Percentiles rank a stretch among this genome's conserved stretches.
These are phyloP conservation scores for Erebia epiphron DNA, from an alignment of 2,888 invertebrate genomes.

Conservation along the genomic window DNA sequence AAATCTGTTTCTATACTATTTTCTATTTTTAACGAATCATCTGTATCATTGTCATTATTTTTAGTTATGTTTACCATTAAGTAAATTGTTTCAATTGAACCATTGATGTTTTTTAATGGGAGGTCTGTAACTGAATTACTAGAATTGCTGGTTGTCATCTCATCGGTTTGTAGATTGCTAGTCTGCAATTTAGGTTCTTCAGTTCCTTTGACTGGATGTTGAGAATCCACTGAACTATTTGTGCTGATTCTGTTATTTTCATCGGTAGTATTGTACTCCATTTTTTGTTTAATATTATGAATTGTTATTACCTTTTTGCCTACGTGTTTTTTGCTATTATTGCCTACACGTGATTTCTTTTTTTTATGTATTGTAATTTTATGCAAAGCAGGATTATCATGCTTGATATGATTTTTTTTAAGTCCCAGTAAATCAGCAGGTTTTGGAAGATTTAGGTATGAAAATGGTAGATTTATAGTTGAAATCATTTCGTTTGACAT, in stretches of 20 bases:
- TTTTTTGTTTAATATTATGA: slow-evolving; percentile 58
- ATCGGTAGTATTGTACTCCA: slow-evolving; percentile 46
- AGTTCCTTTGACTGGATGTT: slow-evolving; percentile 23
- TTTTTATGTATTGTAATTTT: slow-evolving; percentile 71
- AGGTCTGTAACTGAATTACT: slow-evolving; percentile 43
- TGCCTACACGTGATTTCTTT: slow-evolving; percentile 61
- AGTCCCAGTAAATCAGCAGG: slow-evolving; percentile 59
- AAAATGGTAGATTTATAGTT: slow-evolving; percentile 56
- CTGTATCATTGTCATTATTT: slow-evolving; percentile 46
- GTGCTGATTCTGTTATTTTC: slow-evolving; percentile 43
- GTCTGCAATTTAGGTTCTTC: slow-evolving; percentile 36
- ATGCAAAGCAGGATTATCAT: slow-evolving; percentile 47
- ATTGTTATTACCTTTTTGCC: slow-evolving; percentile 62
- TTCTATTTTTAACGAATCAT: slow-evolving; percentile 48
- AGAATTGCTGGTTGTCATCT: slow-evolving; percentile 33
- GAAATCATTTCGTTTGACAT: slow-evolving; percentile 54
- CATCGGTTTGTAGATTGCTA: slow-evolving; percentile 28
- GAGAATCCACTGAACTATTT: slow-evolving; percentile 27
- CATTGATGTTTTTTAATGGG: slow-evolving; percentile 46
- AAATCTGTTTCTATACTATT: slow-evolving; percentile 67
- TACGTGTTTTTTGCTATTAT: slow-evolving; percentile 63
- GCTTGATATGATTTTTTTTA: slow-evolving; percentile 48
- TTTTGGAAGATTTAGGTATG: slow-evolving; percentile 62
- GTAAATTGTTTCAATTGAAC: slow-evolving; percentile 53
- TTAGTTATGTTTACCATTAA: slow-evolving; percentile 59